Conservation (phyloP, 2,888 invertebrate genomes). For the Odontothrips loti region DNA sequence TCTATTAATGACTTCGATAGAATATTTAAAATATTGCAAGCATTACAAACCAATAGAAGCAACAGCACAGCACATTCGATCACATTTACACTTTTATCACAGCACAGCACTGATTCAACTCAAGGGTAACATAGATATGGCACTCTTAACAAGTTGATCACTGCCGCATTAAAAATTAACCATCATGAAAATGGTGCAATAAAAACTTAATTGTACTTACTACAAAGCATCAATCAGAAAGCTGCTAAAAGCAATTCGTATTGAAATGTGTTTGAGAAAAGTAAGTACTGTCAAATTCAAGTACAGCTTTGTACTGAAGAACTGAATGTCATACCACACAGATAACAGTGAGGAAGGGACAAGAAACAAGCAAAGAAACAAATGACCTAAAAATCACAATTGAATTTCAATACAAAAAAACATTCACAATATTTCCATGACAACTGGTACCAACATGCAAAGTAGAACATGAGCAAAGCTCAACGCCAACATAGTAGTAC, state of each 20-base stretch:
- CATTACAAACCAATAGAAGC: not conserved
- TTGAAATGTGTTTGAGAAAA: not conserved
- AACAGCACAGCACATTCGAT: not conserved
- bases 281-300: not conserved
- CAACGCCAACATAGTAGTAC: no score
- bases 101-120: not conserved
- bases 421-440: no score
- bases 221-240: not conserved
- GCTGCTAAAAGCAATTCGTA: not conserved
- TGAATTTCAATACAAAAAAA: not conserved
- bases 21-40: not conserved
- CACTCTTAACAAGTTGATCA: not conserved
- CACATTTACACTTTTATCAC: constrained; percentile 20
- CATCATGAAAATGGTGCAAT: not conserved
- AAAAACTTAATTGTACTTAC: not conserved
- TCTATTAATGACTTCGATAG: not conserved
- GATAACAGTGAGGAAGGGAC: not conserved
- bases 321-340: not conserved
- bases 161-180: not conserved
- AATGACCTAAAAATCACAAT: not conserved
- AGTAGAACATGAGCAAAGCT: no score
- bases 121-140: constrained; percentile 8
- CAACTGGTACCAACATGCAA: no score
- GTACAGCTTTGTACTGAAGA: not conserved
- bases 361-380: not conserved